Base-by-base conservation (phyloP, 2,797 vertebrate genomes). In the Odontamblyopus lacepedii region DNA sequence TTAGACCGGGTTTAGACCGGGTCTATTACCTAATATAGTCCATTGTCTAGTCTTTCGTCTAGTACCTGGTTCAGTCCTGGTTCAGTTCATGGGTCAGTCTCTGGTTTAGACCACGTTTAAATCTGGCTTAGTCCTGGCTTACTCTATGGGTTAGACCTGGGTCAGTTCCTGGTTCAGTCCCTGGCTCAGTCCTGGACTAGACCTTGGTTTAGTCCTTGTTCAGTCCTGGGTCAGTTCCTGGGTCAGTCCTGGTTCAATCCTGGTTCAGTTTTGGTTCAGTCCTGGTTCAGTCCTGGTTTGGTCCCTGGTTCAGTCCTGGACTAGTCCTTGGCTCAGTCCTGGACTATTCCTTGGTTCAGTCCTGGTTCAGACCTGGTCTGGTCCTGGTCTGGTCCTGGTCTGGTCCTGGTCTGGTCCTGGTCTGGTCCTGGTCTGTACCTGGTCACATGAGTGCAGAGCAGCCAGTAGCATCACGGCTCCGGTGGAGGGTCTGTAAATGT, bases 401-500 rank as follows among this genome's bases (percentile, higher is more conserved):
- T 13, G 19, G 59, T 5, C 29, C 15, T 13, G 27, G 16, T 30
- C 6, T 5, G 18, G 38, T 4, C 29, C 56, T 8, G 23, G 41
- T 44, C 4, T 12, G 13, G 41, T 12, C 27, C 27, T 60, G 57
- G 57, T 57, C 1, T 30, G 35, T 61, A 87, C 94, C 92, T 95
- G 77, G 78, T 95, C 94, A 23, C 95, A 95, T 4, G 90, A 90
- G 83, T 95, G 95, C 76, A 95, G 53, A 0, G 94, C 94, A 0
- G 93, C 89, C 79, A 96, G 18, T 12, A 95, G 89, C 94, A 95
- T 95, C 7, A 89, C 79, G 0, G 93, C 95, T 0, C 95, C 95
- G 0, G 95, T 95, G 0, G 94, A 93, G 0, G 95, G 93, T 0
- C 94, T 92, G 79, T 95, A 96, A 2, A 95, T 84, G 63, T 83